Base-by-base conservation (phyloP, 2,888 invertebrate species). In the Poecilobothrus nobilitatus region DNA sequence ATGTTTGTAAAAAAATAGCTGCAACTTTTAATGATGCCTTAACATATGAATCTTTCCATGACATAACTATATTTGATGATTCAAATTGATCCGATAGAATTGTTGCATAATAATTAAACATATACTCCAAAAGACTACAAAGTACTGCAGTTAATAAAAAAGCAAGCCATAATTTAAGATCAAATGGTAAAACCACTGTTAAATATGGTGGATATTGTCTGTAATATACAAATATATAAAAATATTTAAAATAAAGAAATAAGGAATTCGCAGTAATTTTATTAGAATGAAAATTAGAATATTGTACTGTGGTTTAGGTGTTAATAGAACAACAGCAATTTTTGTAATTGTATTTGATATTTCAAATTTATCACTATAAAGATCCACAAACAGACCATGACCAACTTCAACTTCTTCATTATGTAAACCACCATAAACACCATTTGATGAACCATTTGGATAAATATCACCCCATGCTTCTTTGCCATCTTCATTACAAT, bases 361-460 rank as follows among this genome's bases (percentile, higher is more conserved):
- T 72, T 81, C 81, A 18, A 78, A 79, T 7, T 78, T 74, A 33
- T 76, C 74, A 69, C 78, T 72, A 44, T 80, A 81, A 80, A 80
- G 81, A 70, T 81, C 81, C 71, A 80, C 80, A 20, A 80, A 76
- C 67, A 80, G 79, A 1, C 81, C 81, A 65, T 81, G 77, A 62
- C 78, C 79, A 71, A 81, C 34, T 67, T 81, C 81, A 1, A 77
- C 76, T 15, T 76, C 74, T 44, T 79, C 77, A 4, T 74, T 74
- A 65, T 78, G 80, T 2, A 81, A 70, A 41, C 78, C 78, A 0
- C 81, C 80, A 70, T 81, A 68, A 76, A 79, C 76, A 22, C 81
- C 81, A n/a, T 75, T 73, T 1, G 78, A 76, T 15, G 77, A 74
- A 7, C 76, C 79, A 65, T 81, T 80, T 44, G 78, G 77, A 53